Percentiles rank a stretch among this genome's conserved stretches.
Conservation (phyloP, 2,113 vertebrate genomes). For the Oriolus oriolus region DNA sequence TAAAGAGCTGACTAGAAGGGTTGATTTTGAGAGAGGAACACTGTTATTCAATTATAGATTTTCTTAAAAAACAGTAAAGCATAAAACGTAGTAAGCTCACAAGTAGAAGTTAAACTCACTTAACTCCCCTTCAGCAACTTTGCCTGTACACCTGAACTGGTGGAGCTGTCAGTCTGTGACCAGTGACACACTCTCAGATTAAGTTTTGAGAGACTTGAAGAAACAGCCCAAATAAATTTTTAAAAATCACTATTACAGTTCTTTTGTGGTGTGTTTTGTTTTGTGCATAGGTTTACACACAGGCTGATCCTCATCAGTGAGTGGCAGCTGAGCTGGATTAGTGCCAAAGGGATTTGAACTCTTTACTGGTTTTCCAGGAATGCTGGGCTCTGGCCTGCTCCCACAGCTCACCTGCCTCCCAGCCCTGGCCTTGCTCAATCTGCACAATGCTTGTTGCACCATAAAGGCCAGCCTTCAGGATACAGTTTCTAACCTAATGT, state of each 20-base stretch:
- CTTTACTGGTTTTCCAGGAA: background rate
- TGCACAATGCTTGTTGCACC: background rate
- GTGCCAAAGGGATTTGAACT: background rate
- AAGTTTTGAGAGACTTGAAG: background rate
- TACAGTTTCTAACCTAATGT: background rate
- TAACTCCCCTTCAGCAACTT: background rate
- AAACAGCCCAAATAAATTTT: background rate
- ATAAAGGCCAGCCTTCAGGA: background rate
- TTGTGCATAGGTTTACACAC: background rate
- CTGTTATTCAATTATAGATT: background rate
- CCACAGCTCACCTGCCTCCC: background rate
- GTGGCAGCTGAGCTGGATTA: background rate
- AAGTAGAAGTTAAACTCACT: background rate
- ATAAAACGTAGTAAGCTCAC: background rate
- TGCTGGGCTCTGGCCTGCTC: background rate
- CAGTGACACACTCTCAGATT: background rate
- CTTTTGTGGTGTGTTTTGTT: background rate
- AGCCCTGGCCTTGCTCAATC: background rate
- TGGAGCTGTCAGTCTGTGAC: background rate
- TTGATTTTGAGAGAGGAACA: background rate
- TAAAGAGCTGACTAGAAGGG: background rate
- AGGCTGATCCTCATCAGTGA: background rate
- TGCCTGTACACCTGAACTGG: background rate
- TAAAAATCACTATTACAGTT: background rate
- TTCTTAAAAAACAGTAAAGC: background rate